Conservation (phyloP, 2,797 vertebrate genomes). For the Simalia tracyae region DNA sequence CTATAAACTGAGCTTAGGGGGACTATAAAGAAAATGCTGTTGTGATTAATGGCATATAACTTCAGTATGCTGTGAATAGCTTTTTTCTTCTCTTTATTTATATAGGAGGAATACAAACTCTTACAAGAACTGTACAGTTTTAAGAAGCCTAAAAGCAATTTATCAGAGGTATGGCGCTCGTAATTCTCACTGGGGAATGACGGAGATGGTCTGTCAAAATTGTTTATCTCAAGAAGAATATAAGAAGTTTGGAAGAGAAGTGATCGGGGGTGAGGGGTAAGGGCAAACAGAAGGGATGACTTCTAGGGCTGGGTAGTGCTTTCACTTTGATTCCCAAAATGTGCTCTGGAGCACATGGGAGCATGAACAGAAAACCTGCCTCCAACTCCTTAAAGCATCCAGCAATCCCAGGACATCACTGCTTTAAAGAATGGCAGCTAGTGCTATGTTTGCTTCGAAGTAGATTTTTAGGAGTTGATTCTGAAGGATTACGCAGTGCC, state of each 20-base stretch:
- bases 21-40: neutral
- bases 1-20: neutral
- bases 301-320: neutral
- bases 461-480: neutral
- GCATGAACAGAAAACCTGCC: neutral
- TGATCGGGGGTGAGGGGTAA: neutral
- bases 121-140: conserved; percentile 91
- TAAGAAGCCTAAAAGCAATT: conserved; percentile 77
- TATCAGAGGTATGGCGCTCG: conserved; percentile 78
- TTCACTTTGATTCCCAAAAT: neutral
- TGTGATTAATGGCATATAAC: neutral
- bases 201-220: conserved; percentile 15
- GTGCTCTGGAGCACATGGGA: neutral
- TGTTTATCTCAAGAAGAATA: conserved; percentile 29
- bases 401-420: neutral
- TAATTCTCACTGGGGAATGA: neutral
- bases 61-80: conserved; percentile 15
- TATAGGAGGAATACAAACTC: conserved; percentile 87
- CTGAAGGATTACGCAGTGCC: neutral
- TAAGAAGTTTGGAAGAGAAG: neutral
- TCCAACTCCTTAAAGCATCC: neutral
- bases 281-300: neutral
- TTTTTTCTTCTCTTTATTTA: conserved; percentile 26
- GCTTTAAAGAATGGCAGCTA: neutral
- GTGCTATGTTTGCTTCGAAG: neutral